These are phyloP conservation scores for rat (Rattus norvegicus) DNA, from an alignment of 2,113 vertebrate species.

Conservation along the genomic window DNA sequence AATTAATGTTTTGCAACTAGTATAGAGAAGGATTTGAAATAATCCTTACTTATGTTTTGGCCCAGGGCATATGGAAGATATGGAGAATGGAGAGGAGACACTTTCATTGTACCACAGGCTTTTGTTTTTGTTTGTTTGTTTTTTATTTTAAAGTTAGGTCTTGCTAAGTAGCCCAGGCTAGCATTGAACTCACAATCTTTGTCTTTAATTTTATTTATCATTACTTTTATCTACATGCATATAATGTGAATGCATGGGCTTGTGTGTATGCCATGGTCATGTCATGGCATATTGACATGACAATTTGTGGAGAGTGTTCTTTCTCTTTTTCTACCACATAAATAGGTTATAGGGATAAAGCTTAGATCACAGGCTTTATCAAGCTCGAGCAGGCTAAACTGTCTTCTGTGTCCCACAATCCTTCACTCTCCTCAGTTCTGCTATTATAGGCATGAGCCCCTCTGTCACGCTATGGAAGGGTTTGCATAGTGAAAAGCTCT, in stretches of 20 bases:
- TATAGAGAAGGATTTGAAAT: constrained; percentile 62
- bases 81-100: neutral
- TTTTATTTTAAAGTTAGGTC: neutral
- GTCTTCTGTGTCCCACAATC: too few species aligned
- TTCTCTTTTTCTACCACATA: neutral
- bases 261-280: neutral
- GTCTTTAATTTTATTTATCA: neutral
- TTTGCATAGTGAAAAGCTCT: neutral
- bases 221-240: neutral
- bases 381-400: neutral
- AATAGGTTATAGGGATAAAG: neutral
- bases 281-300: too few species aligned
- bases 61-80: neutral
- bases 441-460: neutral
- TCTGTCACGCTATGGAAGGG: neutral
- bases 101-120: neutral
- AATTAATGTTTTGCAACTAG: constrained; percentile 68
- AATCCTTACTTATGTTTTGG: neutral
- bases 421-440: neutral
- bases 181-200: neutral
- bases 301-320: neutral
- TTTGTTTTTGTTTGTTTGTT: neutral
- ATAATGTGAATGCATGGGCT: neutral
- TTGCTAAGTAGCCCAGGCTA: neutral
- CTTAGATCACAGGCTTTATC: neutral